Conservation (phyloP, 1,140 invertebrate genomes). For the Apolygus lucorum region DNA sequence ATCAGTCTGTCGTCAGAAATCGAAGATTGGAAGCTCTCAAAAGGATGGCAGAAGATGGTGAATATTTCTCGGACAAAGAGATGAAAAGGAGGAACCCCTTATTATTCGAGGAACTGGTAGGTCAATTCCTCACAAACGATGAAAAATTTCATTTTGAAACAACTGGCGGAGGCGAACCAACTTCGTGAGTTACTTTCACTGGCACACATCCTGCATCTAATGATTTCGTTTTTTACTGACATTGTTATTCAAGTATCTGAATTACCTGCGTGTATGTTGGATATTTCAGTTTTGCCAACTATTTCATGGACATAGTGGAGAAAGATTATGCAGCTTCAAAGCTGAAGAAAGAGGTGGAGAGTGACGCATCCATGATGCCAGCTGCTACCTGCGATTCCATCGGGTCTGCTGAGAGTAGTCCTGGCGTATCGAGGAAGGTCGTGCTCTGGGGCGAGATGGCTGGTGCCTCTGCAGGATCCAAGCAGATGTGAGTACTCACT, state of each 20-base stretch:
- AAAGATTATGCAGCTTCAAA: not conserved
- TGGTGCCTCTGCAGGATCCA: not conserved
- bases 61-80: constrained; percentile 82
- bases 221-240: too few relatives aligned
- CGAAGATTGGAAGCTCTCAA: constrained; percentile 73
- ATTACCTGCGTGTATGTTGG: too few relatives aligned
- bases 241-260: too few relatives aligned
- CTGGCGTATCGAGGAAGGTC: not conserved
- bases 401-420: too few relatives aligned
- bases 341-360: not conserved
- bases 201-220: too few relatives aligned
- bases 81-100: constrained; percentile 88
- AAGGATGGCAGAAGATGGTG: constrained; percentile 55
- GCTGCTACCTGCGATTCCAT: too few relatives aligned
- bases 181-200: not conserved
- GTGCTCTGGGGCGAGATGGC: not conserved
- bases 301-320: constrained; percentile 1
- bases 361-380: not conserved
- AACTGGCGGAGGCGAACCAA: not conserved
- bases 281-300: not conserved
- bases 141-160: constrained; percentile 48
- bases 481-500: not conserved
- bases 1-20: constrained; percentile 48
- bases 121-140: constrained; percentile 67
- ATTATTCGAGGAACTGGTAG: constrained; percentile 79